Base-by-base conservation (phyloP, 2,888 invertebrate species). In the Thymelicus sylvestris region DNA sequence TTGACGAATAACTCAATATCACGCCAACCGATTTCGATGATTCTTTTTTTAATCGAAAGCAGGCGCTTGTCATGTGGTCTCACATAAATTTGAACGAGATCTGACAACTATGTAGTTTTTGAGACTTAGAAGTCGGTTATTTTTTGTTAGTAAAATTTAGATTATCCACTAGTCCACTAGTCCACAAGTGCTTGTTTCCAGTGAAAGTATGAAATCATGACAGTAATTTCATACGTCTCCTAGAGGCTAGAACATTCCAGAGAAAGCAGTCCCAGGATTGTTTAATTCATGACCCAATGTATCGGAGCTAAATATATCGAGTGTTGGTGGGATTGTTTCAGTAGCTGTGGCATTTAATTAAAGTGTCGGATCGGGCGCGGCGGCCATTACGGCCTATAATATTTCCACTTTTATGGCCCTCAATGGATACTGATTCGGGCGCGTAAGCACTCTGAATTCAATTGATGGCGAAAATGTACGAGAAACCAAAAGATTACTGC, bases 371-470 rank as follows among this genome's bases (percentile, higher is more conserved):
- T 48, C n/a, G 50, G 13, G 59, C 31, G 61, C 50, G 59, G 60
- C 67, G 67, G 61, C 60, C 67, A 67, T 67, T 67, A 67, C 67
- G 39, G 41, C 39, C 39, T 12, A 39, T 59, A 67, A 67, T 67
- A 67, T 61, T 61, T 67, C 61, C 60, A 15, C 67, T 67, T 67
- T 67, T 67, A 67, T 67, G 61, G 50, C 67, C 50, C 50, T 61
- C 67, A 41, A 66, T 67, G 60, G 60, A 19, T 67, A 61, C 67
- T 39, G 59, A 59, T 48, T 67, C 48, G 59, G 67, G 67, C 15
- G 39, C 39, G 61, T 19, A 8, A 67, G 61, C 60, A 39, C 48
- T 19, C 50, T 59, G 39, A 61, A 52, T 52, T 61, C 67, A 52
- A 61, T 61, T 60, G 55, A 24, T 55, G 12, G 55, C 24, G 19